Evolutionary conservation across 2,797 vertebrate species (phyloP).

Genomic region (Chaetodon trifasciatus): DNA sequence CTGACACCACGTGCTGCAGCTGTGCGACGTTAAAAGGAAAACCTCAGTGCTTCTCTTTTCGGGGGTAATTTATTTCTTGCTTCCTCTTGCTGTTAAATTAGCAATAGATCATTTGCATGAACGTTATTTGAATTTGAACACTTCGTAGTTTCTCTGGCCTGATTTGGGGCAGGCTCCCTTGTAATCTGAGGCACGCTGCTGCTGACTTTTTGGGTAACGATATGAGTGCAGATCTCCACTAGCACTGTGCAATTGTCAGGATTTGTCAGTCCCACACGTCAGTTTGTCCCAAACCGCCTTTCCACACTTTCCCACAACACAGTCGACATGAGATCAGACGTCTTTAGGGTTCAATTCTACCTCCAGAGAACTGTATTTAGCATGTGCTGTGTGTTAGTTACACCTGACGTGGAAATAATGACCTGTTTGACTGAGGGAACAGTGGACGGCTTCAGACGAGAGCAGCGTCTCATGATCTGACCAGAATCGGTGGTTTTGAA

Average conservation of each 20-base stretch:
- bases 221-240: neutral
- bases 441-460: neutral
- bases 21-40: neutral
- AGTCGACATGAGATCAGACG: neutral
- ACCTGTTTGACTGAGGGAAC: conserved; percentile 10
- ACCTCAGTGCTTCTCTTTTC: neutral
- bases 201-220: conserved; percentile 8
- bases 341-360: neutral
- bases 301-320: conserved; percentile 14
- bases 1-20: neutral
- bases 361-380: neutral
- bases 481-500: neutral
- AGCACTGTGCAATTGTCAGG: conserved; percentile 19
- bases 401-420: conserved; percentile 1
- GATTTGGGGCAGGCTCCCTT: neutral
- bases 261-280: neutral
- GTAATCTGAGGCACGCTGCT: neutral
- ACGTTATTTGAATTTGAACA: conserved; percentile 12
- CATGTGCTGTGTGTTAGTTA: neutral
- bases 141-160: conserved; percentile 18
- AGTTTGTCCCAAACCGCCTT: conserved; percentile 3
- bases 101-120: conserved; percentile 13
- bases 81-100: conserved; percentile 7
- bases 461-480: neutral
- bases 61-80: neutral